phyloP scores from a whole-genome alignment of 2,888 invertebrate genomes.

The Gibbula magus region DNA sequence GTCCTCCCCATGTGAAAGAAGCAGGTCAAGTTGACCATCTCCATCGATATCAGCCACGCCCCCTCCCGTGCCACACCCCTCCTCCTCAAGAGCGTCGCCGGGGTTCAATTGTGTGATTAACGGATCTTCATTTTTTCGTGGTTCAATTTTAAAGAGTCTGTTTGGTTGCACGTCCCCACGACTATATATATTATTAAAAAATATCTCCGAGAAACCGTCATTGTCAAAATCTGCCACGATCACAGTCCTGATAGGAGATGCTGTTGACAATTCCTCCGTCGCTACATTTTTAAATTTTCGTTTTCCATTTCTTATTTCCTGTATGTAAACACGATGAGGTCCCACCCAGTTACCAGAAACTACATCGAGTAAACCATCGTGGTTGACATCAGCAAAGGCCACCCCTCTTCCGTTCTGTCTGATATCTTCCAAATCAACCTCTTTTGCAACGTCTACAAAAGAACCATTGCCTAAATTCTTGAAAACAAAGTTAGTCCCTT shows the following conservation, averaged over 20 bases:
- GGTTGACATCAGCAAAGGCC: slow-evolving; percentile 65
- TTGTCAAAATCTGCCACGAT: slow-evolving; percentile 69
- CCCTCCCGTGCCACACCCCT: slow-evolving; percentile 45
- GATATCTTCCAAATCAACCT: slow-evolving; percentile 40
- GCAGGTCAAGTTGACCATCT: slow-evolving; percentile 66
- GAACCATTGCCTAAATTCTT: slow-evolving; percentile 62
- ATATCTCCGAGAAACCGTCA: slow-evolving; percentile 63
- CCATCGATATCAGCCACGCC: slow-evolving; percentile 63
- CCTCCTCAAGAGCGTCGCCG: not conserved
- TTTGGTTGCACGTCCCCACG: not conserved
- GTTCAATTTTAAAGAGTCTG: not conserved
- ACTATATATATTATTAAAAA: slow-evolving; percentile 57
- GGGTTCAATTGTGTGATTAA: not conserved
- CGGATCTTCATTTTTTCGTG: not conserved
- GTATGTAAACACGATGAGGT: slow-evolving; percentile 61
- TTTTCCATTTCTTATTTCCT: slow-evolving; percentile 36
- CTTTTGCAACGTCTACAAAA: slow-evolving; percentile 55
- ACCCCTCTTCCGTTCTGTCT: slow-evolving; percentile 63
- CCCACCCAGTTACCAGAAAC: slow-evolving; percentile 69
- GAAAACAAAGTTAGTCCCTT: slow-evolving; percentile 58
- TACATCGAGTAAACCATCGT: slow-evolving; percentile 65
- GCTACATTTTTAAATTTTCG: slow-evolving; percentile 50
- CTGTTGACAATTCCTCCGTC: slow-evolving; percentile 44
- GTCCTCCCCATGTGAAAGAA: slow-evolving; percentile 62
- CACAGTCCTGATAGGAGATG: slow-evolving; percentile 60